These are phyloP conservation scores for Oryctes rhinoceros DNA, from an alignment of 1,140 invertebrate genomes.

Conservation along the genomic window DNA sequence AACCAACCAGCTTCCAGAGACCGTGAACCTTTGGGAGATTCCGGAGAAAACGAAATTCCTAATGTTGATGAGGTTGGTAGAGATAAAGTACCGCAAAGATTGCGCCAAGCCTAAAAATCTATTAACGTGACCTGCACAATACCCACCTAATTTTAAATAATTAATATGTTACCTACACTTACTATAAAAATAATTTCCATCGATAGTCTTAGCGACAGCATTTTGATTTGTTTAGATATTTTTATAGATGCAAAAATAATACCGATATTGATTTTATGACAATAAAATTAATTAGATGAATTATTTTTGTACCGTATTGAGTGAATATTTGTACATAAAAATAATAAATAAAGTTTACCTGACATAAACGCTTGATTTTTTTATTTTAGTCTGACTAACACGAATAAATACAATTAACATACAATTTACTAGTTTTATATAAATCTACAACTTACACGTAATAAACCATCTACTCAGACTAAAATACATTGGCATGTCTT, in stretches of 20 bases:
- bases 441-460: not conserved
- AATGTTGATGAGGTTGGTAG: slow-evolving; percentile 57
- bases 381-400: slow-evolving; percentile 3
- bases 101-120: slow-evolving; percentile 12
- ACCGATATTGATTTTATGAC: slow-evolving; percentile 16
- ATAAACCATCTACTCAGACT: not conserved
- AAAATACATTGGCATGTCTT: too few species aligned
- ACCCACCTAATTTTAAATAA: slow-evolving; percentile 14
- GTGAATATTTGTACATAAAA: slow-evolving; percentile 19
- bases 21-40: slow-evolving; percentile 53
- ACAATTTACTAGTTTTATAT: not conserved
- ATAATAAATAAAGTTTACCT: slow-evolving; percentile 24
- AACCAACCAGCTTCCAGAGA: slow-evolving; percentile 43
- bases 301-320: slow-evolving; percentile 24
- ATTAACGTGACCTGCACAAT: slow-evolving; percentile 34
- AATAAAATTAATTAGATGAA: slow-evolving; percentile 21
- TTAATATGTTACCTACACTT: slow-evolving; percentile 17
- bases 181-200: not conserved
- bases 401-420: not conserved
- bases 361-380: slow-evolving; percentile 19
- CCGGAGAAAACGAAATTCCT: slow-evolving; percentile 55
- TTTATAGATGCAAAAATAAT: slow-evolving; percentile 26
- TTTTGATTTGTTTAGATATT: not conserved
- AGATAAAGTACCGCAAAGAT: slow-evolving; percentile 43
- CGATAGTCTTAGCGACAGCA: not conserved